Conservation (phyloP, 2,888 invertebrate species). For the Amphipoea oculea region DNA sequence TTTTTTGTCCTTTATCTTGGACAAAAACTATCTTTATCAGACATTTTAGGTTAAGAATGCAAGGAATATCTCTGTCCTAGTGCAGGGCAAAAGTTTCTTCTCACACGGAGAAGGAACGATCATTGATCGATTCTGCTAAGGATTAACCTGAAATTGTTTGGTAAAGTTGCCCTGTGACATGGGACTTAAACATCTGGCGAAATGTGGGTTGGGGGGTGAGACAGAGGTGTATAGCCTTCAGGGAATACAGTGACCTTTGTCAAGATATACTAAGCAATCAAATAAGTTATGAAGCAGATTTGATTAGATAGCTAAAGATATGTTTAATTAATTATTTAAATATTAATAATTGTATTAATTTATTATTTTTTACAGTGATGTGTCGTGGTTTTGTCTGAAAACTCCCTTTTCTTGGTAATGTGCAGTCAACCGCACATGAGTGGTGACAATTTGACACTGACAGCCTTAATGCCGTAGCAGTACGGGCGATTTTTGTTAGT, state of each 20-base stretch:
- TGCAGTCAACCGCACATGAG: neutral
- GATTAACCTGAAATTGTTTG: neutral
- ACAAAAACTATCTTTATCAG: neutral
- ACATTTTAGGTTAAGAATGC: no score
- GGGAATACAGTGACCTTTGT: neutral
- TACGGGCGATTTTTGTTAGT: neutral
- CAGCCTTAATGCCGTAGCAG: neutral
- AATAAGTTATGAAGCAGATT: constrained; percentile 38
- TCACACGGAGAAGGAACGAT: neutral
- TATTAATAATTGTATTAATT: constrained; percentile 59
- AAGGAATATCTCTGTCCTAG: neutral
- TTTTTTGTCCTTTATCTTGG: constrained; percentile 9
- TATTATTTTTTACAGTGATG: constrained; percentile 53
- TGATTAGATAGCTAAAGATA: constrained; percentile 61
- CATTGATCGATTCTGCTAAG: neutral
- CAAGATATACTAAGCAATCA: constrained; percentile 34
- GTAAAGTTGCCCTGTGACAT: neutral
- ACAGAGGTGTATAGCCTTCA: neutral
- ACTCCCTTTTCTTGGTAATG: neutral
- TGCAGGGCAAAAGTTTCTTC: neutral
- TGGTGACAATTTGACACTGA: neutral
- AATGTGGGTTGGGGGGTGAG: neutral
- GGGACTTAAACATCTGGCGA: neutral
- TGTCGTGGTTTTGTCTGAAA: constrained; percentile 35
- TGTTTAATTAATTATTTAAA: constrained; percentile 56